Conservation (phyloP, 2,888 invertebrate species). For the Nomada fucata region DNA sequence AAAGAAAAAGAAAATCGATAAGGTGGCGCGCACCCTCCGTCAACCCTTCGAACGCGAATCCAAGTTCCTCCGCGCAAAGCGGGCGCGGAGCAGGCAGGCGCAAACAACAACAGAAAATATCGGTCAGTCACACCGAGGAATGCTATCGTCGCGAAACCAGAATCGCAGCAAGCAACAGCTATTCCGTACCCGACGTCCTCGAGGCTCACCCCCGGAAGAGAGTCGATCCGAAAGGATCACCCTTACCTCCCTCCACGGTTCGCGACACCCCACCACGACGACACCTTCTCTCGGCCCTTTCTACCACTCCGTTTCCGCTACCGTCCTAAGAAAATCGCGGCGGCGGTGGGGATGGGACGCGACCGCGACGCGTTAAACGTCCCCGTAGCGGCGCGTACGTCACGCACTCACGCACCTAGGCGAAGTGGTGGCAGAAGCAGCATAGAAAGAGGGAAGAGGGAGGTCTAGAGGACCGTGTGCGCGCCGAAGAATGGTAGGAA, state of each 20-base stretch:
- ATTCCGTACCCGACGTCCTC: slow-evolving; percentile 54
- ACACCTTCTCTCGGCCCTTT: neutral
- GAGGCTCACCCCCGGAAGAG: slow-evolving; percentile 61
- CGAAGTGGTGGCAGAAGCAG: slow-evolving; percentile 53
- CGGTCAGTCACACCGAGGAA: slow-evolving; percentile 57
- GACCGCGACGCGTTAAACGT: slow-evolving; percentile 69
- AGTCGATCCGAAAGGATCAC: slow-evolving; percentile 45
- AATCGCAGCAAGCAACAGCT: slow-evolving; percentile 31
- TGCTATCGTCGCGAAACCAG: slow-evolving; percentile 50
- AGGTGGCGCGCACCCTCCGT: too few relatives aligned
- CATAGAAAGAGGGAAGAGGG: slow-evolving; percentile 34
- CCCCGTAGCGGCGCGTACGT: slow-evolving; percentile 48
- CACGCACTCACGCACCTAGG: slow-evolving; percentile 68
- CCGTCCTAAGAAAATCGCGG: neutral
- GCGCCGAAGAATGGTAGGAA: neutral
- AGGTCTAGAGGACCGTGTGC: slow-evolving; percentile 20
- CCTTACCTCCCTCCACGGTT: slow-evolving; percentile 38
- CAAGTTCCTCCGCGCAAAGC: neutral
- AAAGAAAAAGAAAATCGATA: too few relatives aligned
- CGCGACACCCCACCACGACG: slow-evolving; percentile 32
- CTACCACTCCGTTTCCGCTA: neutral
- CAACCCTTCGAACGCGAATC: neutral
- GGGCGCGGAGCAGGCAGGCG: neutral
- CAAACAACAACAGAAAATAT: slow-evolving; percentile 56
- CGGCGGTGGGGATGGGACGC: slow-evolving; percentile 53